A percentile compares a stretch with the other conserved stretches of the same genome.
phyloP scores from a whole-genome alignment of 2,113 vertebrate species.

The Barnardius zonarius region DNA sequence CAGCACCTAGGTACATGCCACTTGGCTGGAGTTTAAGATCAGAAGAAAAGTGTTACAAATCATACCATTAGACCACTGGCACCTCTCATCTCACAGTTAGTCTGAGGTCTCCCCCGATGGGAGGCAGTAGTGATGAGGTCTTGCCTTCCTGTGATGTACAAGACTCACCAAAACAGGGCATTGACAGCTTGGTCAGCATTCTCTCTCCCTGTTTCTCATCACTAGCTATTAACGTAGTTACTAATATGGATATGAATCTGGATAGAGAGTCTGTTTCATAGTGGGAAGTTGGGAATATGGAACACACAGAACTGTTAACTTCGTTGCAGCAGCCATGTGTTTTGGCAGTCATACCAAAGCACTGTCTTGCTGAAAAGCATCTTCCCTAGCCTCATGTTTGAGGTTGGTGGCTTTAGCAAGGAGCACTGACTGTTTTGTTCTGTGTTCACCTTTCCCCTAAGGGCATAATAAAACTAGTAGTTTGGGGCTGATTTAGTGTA shows the following conservation, averaged over 20 bases:
- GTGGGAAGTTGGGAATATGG: neutral
- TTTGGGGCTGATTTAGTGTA: neutral
- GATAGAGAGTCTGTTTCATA: too few species aligned
- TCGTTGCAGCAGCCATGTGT: neutral
- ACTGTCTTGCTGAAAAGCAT: neutral
- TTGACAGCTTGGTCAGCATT: neutral
- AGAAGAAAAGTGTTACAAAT: neutral
- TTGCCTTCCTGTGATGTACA: neutral
- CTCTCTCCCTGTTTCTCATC: neutral
- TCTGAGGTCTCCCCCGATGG: neutral
- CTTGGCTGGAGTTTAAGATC: neutral
- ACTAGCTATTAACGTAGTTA: neutral
- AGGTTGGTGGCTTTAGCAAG: neutral
- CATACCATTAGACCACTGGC: neutral
- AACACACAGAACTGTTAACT: rapidly evolving
- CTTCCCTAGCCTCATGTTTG: neutral
- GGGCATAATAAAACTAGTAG: neutral
- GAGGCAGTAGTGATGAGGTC: neutral
- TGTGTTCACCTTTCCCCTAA: neutral
- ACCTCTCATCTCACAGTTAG: neutral
- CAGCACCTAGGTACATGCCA: neutral
- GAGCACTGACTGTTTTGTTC: neutral
- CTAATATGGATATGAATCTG: neutral
- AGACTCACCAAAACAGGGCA: neutral
- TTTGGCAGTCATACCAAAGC: neutral